A percentile compares a stretch with the other conserved stretches of the same genome.
Evolutionary conservation across 2,888 invertebrate genomes (phyloP).

Genomic region (Marasmarcha lunaedactyla): DNA sequence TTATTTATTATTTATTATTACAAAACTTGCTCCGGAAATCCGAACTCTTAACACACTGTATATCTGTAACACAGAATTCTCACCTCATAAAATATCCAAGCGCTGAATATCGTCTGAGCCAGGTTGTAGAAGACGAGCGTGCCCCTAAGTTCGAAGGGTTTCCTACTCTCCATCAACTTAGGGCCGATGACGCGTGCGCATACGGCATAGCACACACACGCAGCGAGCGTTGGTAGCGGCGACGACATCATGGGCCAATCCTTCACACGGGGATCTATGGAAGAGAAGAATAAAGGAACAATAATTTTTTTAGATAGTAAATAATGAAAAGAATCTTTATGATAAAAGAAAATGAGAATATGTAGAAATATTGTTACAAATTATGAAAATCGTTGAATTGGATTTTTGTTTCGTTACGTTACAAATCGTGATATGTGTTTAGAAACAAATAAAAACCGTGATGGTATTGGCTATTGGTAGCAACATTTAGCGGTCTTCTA

Average conservation of each 20-base stretch:
- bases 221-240: constrained; percentile 85
- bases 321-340: neutral
- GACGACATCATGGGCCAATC: constrained; percentile 92
- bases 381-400: too few species aligned
- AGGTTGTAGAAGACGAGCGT: constrained; percentile 89
- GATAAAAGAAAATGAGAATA: too few species aligned
- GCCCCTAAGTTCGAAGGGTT: constrained; percentile 85
- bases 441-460: too few species aligned
- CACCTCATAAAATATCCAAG: constrained; percentile 94
- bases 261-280: constrained; percentile 88
- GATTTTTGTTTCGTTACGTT: too few species aligned
- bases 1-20: too few species aligned
- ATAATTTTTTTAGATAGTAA: constrained; percentile 5
- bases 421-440: too few species aligned
- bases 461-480: too few species aligned
- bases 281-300: constrained; percentile 11
- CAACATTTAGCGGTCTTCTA: too few species aligned
- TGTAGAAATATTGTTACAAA: too few species aligned
- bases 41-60: too few species aligned
- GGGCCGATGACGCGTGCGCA: constrained; percentile 87
- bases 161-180: constrained; percentile 88
- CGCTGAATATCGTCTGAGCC: constrained; percentile 89
- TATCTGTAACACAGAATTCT: too few species aligned
- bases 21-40: too few species aligned
- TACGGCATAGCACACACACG: constrained; percentile 87